These are phyloP conservation scores for Gallinago paraguaiae DNA, from an alignment of 2,113 vertebrate genomes.

Conservation along the genomic window DNA sequence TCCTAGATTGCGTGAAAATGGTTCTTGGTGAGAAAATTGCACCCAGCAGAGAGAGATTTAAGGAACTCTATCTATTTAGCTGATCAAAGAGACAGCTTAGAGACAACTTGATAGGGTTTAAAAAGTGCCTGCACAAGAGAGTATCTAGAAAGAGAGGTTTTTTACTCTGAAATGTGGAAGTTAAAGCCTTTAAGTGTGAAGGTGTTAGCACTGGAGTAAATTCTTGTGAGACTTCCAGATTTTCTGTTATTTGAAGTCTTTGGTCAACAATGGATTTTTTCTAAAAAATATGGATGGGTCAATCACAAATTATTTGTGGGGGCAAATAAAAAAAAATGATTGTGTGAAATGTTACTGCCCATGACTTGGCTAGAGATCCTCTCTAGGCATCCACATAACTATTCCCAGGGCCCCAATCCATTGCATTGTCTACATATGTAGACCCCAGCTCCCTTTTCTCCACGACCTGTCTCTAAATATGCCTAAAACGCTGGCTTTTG, in stretches of 20 bases:
- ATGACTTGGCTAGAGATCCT: neutral
- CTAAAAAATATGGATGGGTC: neutral
- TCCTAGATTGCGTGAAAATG: neutral
- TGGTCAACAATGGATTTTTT: neutral
- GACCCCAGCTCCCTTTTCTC: neutral
- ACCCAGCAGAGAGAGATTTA: neutral
- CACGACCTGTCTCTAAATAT: neutral
- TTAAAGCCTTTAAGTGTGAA: neutral
- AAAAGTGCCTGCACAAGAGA: neutral
- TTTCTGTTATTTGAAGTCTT: neutral
- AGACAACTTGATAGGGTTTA: neutral
- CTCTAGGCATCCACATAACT: neutral
- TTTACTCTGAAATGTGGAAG: neutral
- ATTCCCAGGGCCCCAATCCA: neutral
- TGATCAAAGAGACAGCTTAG: conserved; percentile 23
- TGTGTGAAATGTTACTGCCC: neutral
- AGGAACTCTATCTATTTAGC: neutral
- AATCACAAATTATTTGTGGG: neutral
- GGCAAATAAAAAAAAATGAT: neutral
- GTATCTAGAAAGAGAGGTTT: neutral
- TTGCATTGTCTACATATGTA: neutral
- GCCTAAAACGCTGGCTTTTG: neutral
- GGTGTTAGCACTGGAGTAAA: neutral
- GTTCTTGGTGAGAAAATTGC: conserved; percentile 25
- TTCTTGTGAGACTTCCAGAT: neutral